Conservation (phyloP, 2,888 invertebrate genomes). For the Eupithecia centaureata region DNA sequence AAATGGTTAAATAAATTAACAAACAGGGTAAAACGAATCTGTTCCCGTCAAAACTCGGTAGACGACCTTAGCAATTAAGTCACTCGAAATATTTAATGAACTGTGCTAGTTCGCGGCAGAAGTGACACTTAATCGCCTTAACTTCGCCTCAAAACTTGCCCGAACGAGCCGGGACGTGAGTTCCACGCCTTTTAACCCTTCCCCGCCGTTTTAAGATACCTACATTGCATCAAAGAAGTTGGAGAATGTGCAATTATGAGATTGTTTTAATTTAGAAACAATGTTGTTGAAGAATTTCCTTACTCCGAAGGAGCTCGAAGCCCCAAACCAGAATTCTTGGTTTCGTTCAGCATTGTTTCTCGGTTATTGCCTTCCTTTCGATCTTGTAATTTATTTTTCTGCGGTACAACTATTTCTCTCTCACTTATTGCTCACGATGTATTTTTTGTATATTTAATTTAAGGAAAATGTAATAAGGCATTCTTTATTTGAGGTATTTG, state of each 20-base stretch:
- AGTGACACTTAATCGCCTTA: constrained; percentile 83
- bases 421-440: background rate
- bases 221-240: constrained; percentile 81
- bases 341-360: constrained; percentile 76
- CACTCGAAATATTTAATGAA: constrained; percentile 82
- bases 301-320: constrained; percentile 72
- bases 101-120: constrained; percentile 80
- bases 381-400: constrained; percentile 64
- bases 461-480: constrained; percentile 21
- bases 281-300: constrained; percentile 81
- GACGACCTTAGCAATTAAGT: constrained; percentile 78
- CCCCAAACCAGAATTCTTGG: constrained; percentile 81
- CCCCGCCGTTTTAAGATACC: constrained; percentile 54
- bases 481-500: constrained; percentile 6
- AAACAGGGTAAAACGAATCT: constrained; percentile 48
- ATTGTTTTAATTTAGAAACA: constrained; percentile 84
- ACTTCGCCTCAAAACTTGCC: constrained; percentile 79
- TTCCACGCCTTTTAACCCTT: constrained; percentile 47
- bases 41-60: constrained; percentile 67
- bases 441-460: constrained; percentile 11
- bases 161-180: constrained; percentile 49
- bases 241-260: constrained; percentile 83
- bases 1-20: background rate
- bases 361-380: constrained; percentile 69
- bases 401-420: constrained; percentile 44